phyloP scores from a whole-genome alignment of 2,113 vertebrate genomes.

The Antigone vipio region DNA sequence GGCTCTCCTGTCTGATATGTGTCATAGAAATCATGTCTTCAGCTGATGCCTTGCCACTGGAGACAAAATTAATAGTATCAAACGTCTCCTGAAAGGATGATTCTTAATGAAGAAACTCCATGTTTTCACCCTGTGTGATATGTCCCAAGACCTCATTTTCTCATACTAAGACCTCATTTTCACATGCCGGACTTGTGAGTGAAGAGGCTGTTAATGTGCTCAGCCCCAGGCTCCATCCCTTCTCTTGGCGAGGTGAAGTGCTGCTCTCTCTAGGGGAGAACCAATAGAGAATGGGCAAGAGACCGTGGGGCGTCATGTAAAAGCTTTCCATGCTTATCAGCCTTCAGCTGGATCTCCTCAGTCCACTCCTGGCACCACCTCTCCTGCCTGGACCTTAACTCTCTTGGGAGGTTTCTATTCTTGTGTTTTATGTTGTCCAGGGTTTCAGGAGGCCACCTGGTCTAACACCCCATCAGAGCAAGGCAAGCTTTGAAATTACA shows the following conservation, averaged over 20 bases:
- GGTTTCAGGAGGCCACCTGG: neutral
- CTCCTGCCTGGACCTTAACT: neutral
- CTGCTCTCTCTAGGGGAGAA: neutral
- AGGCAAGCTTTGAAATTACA: neutral
- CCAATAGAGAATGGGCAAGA: neutral
- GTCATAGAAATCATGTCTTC: neutral
- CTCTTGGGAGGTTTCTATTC: neutral
- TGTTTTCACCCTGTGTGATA: neutral
- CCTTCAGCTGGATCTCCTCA: neutral
- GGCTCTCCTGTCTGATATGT: neutral
- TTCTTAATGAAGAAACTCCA: neutral
- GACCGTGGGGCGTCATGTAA: neutral
- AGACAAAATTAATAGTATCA: neutral
- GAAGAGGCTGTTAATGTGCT: neutral
- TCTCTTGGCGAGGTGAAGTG: neutral
- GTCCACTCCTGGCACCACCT: neutral
- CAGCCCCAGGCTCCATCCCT: accelerated
- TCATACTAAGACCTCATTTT: neutral
- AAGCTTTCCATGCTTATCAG: neutral
- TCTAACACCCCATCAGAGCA: neutral
- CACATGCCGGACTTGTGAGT: neutral
- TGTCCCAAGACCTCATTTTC: neutral
- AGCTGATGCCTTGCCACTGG: neutral
- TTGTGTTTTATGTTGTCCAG: neutral
- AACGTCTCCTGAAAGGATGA: neutral